These are phyloP conservation scores for Lysiphlebus fabarum DNA, from an alignment of 1,140 invertebrate species.

Conservation along the genomic window DNA sequence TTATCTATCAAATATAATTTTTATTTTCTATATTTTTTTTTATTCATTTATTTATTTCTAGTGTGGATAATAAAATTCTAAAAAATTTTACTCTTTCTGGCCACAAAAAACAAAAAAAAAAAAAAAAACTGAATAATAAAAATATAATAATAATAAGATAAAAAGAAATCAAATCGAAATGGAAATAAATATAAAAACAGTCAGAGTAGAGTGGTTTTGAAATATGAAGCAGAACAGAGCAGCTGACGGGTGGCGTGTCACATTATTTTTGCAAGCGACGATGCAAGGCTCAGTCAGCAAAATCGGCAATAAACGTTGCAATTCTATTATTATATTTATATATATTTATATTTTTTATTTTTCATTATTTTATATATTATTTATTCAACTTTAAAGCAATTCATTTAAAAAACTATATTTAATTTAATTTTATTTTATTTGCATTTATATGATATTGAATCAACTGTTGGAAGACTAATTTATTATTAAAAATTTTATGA, in stretches of 20 bases:
- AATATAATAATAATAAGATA: conserved; percentile 17
- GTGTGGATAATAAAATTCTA: neutral
- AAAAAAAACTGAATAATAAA: conserved; percentile 1
- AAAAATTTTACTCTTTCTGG: neutral
- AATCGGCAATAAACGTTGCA: conserved; percentile 42
- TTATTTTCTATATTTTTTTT: no score
- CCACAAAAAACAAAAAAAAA: neutral
- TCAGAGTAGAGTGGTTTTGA: conserved; percentile 22
- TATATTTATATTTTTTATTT: conserved; percentile 17
- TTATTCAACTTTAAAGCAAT: no score
- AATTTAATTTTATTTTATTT: no score
- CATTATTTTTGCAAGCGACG: conserved; percentile 46
- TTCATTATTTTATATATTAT: conserved; percentile 11
- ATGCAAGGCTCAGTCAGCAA: conserved; percentile 32
- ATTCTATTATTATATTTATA: conserved; percentile 3
- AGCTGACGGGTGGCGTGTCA: conserved; percentile 43
- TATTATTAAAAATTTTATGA: no score
- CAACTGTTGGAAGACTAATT: no score
- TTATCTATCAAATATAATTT: no score
- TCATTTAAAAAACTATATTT: no score
- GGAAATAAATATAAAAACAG: conserved; percentile 11
- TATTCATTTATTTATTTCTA: no score
- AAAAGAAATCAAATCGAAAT: conserved; percentile 6
- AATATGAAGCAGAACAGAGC: conserved; percentile 33
- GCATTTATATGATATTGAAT: no score